These are phyloP conservation scores for Bibio marci DNA, from an alignment of 2,888 invertebrate genomes.

Conservation along the genomic window DNA sequence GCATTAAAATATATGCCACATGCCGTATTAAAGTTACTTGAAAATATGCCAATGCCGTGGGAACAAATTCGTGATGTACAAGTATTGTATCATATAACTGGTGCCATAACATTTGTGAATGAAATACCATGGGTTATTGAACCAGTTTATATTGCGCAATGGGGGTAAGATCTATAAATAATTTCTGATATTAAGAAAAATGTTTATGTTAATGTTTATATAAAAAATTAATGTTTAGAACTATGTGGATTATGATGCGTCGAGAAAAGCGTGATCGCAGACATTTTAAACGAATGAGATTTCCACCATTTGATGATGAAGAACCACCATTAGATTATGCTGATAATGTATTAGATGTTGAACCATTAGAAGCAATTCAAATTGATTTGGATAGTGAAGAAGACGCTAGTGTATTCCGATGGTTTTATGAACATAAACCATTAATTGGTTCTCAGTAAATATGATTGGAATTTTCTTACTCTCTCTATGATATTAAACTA, in stretches of 20 bases:
- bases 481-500: not conserved
- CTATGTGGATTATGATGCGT: slow-evolving; percentile 99
- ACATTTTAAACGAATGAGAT: slow-evolving; percentile 98
- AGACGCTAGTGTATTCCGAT: slow-evolving; percentile 74
- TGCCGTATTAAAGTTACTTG: slow-evolving; percentile 94
- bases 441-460: slow-evolving; percentile 71
- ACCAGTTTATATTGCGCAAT: slow-evolving; percentile 97
- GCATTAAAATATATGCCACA: slow-evolving; percentile 99
- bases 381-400: slow-evolving; percentile 95
- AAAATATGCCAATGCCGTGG: slow-evolving; percentile 99
- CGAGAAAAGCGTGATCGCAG: slow-evolving; percentile 96
- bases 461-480: not conserved
- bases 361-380: slow-evolving; percentile 96
- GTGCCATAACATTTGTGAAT: slow-evolving; percentile 98
- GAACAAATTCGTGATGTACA: slow-evolving; percentile 98
- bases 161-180: slow-evolving; percentile 55
- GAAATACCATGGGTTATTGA: slow-evolving; percentile 99
- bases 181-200: not conserved
- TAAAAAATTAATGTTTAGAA: slow-evolving; percentile 34
- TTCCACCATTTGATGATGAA: slow-evolving; percentile 99
- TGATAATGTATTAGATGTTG: slow-evolving; percentile 97
- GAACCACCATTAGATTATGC: slow-evolving; percentile 99
- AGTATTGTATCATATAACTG: slow-evolving; percentile 96
- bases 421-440: slow-evolving; percentile 99
- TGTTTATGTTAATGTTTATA: not conserved